Evolutionary conservation across 2,888 invertebrate genomes (phyloP), one percentile per base, ranked within the genome.

Genomic region (Drosophila prostipennis): DNA sequence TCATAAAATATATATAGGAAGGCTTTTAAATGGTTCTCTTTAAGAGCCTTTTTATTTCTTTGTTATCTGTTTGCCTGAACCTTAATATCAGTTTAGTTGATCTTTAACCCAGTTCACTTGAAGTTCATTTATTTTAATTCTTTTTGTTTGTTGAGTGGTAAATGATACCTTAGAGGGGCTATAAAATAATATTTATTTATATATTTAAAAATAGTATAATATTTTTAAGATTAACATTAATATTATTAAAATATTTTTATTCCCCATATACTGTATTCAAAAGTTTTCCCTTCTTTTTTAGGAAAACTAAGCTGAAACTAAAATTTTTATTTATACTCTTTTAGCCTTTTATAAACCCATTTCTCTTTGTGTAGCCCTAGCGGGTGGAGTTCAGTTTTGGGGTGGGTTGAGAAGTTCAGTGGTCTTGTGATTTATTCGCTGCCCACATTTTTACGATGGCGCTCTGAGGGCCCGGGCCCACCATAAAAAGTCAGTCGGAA

Each of bases 371-470:
- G 58, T 8, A 48, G 3, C 40, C n/a, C 26, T 42, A 16, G 58
- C 61, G 61, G 61, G 61, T 63, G 61, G 61, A 63, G 48, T 19
- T 48, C 36, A 19, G 10, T 5, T n/a, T 10, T 34, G 14, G 36
- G 46, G 53, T 54, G 39, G 29, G 45, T 56, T 39, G 49, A 54
- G 39, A 29, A 65, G 55, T 64, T 72, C 60, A 58, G 58, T 57
- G 78, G 69, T 73, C 58, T 74, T 65, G 76, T 87, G 84, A 85
- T 85, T 84, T 85, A 84, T 85, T 76, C 78, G 76, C 80, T 78
- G 78, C 69, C 46, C 57, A 63, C 72, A 72, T 68, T 79, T 86
- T 83, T 68, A 86, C 86, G 86, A 86, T 83, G 77, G 83, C 83
- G 83, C 83, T 65, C 63, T 77, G 67, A 72, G 71, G 63, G 60